Evolutionary conservation across 2,113 vertebrate genomes (phyloP).

Genomic region (Epinephelus cyanopodus): DNA sequence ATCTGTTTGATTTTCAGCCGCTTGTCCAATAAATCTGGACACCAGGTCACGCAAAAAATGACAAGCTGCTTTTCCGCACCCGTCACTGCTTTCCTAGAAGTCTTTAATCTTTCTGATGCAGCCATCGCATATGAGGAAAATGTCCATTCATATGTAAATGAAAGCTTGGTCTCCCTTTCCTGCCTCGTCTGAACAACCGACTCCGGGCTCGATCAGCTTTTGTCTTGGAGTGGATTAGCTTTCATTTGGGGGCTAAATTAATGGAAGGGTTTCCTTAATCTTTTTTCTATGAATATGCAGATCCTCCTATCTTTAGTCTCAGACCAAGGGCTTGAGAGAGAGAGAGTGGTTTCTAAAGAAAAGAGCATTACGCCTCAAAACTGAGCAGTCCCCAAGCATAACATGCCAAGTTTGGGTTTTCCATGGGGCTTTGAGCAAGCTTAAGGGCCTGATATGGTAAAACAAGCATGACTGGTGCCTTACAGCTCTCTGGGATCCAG

Average conservation of each 20-base stretch:
- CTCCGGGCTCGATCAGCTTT: conserved; percentile 65
- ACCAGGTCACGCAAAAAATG: conserved; percentile 38
- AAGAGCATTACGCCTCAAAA: conserved; percentile 60
- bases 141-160: conserved; percentile 81
- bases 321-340: conserved; percentile 63
- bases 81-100: conserved; percentile 42
- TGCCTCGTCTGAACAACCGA: conserved; percentile 54
- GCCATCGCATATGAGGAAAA: conserved; percentile 59
- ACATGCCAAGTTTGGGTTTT: conserved; percentile 66
- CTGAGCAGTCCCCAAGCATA: conserved; percentile 57
- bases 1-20: conserved; percentile 25
- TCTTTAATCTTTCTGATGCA: conserved; percentile 76
- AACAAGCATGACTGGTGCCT: conserved; percentile 60
- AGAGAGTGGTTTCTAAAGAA: conserved; percentile 56
- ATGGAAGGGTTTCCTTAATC: conserved; percentile 74
- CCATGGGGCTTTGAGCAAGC: conserved; percentile 63
- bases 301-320: conserved; percentile 72
- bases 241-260: conserved; percentile 77
- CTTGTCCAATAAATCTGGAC: conserved; percentile 54
- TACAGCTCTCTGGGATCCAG: conserved; percentile 53
- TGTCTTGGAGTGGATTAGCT: conserved; percentile 80
- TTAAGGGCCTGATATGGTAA: conserved; percentile 63
- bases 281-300: conserved; percentile 77
- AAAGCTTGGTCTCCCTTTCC: conserved; percentile 58
- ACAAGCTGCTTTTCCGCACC: conserved; percentile 29